Base-by-base conservation (phyloP, 2,797 vertebrate species). In the Phoxinus dragarum region DNA sequence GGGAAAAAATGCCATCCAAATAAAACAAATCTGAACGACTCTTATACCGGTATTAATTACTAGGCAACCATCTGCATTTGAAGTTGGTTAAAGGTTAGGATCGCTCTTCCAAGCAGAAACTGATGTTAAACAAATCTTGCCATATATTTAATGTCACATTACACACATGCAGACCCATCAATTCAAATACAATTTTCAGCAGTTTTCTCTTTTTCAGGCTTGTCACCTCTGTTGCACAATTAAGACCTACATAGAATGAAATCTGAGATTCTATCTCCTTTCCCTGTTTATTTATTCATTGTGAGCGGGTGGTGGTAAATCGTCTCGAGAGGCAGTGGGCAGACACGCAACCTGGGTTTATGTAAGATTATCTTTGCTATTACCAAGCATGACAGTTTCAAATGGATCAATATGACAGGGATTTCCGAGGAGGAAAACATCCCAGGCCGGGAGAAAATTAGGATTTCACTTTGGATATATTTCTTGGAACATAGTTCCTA, bases 281-380 rank as follows among this genome's bases (percentile, higher is more conserved):
- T 91, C 90, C 91, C 92, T 92, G 88, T 93, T 94, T 94, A 93
- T 93, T 92, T 94, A 93, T 94, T 94, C 92, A 94, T 93, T 88
- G 93, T 90, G 90, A 93, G 82, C 81, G 89, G 91, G 90, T 88
- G 88, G 84, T 87, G 89, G 90, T 92, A 91, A 93, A 94, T 91
- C 82, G 82, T 91, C 91, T 90, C 90, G 90, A 91, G 90, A 89
- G 90, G 89, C 89, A 66, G 38, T 77, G 84, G 88, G 88, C 86
- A 88, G 81, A 88, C 86, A 90, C 90, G 83, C 87, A 89, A 79
- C 88, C 88, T 82, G 88, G 89, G 93, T 92, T 93, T 92, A 90
- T 93, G 91, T 93, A 89, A 93, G 91, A 93, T 93, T 92, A 93
- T 91, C 89, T 88, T 90, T 90, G 93, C 93, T 92, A 93, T 91